Evolutionary conservation across 2,113 vertebrate genomes (phyloP).

Genomic region (Sterrhoptilus dennistouni): DNA sequence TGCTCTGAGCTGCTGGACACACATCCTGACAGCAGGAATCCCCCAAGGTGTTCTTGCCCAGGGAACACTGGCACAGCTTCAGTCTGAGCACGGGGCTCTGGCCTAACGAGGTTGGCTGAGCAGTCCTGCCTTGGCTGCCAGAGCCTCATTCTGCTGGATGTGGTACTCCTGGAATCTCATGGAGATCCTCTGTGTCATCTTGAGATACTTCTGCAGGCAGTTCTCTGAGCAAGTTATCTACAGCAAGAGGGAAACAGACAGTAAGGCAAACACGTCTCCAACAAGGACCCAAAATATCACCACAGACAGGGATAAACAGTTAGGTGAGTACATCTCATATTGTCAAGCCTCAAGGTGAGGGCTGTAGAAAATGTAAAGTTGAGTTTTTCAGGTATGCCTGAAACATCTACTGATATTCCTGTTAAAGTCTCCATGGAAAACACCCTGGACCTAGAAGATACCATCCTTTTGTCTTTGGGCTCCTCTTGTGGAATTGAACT

Average conservation of each 20-base stretch:
- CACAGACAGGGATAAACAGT: background rate
- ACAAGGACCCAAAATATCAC: background rate
- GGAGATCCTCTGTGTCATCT: conserved; percentile 99
- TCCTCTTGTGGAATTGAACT: background rate
- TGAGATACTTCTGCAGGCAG: conserved; percentile 97
- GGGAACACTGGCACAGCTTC: background rate
- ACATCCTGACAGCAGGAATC: background rate
- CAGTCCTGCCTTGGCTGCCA: conserved; percentile 95
- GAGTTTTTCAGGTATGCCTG: background rate
- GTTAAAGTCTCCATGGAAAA: background rate
- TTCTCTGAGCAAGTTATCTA: conserved; percentile 92
- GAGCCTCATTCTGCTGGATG: conserved; percentile 97
- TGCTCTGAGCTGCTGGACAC: background rate
- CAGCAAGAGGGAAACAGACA: conserved; percentile 15
- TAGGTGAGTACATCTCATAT: background rate
- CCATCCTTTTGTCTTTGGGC: background rate
- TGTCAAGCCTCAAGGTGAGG: background rate
- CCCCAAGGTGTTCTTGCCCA: background rate
- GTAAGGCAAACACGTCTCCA: background rate
- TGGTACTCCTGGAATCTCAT: conserved; percentile 99
- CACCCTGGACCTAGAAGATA: background rate
- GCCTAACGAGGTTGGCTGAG: conserved; percentile 83
- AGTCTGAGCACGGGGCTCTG: background rate
- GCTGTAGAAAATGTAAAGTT: background rate
- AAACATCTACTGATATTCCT: background rate